A percentile compares a stretch with the other conserved stretches of the same genome.
phyloP scores from a whole-genome alignment of 92 coral and sea anemone species.

The Isaurus tuberculatus region DNA sequence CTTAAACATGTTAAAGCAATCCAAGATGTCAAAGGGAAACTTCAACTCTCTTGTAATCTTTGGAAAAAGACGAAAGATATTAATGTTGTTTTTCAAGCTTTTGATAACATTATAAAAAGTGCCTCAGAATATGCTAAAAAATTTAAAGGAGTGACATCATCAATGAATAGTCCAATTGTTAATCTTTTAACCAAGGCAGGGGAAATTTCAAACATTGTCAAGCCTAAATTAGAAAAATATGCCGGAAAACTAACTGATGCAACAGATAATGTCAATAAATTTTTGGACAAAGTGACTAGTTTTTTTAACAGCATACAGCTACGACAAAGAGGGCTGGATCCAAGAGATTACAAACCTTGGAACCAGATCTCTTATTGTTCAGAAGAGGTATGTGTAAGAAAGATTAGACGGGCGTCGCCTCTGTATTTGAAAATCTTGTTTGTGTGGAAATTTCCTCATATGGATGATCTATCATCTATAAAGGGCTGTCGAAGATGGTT shows the following conservation, averaged over 20 bases:
- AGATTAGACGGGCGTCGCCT: conserved; percentile 79
- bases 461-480: conserved; percentile 95
- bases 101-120: conserved; percentile 69
- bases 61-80: conserved; percentile 80
- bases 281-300: conserved; percentile 73
- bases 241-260: conserved; percentile 69
- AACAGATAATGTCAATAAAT: conserved; percentile 69
- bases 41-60: conserved; percentile 74
- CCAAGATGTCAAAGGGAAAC: conserved; percentile 74
- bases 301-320: conserved; percentile 85
- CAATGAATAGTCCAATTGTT: conserved; percentile 79
- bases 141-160: conserved; percentile 73
- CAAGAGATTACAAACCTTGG: conserved; percentile 81
- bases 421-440: conserved; percentile 79
- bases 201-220: conserved; percentile 76
- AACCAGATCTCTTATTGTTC: conserved; percentile 84
- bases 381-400: conserved; percentile 76
- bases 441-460: conserved; percentile 96
- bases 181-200: conserved; percentile 81
- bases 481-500: conserved; percentile 81
- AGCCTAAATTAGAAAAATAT: conserved; percentile 78
- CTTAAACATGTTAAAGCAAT: conserved; percentile 70
- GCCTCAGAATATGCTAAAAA: conserved; percentile 79
- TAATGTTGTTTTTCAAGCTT: conserved; percentile 80
- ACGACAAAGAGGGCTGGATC: conserved; percentile 87